These are phyloP conservation scores for Deroptyus accipitrinus DNA, from an alignment of 2,113 vertebrate species.

Conservation along the genomic window DNA sequence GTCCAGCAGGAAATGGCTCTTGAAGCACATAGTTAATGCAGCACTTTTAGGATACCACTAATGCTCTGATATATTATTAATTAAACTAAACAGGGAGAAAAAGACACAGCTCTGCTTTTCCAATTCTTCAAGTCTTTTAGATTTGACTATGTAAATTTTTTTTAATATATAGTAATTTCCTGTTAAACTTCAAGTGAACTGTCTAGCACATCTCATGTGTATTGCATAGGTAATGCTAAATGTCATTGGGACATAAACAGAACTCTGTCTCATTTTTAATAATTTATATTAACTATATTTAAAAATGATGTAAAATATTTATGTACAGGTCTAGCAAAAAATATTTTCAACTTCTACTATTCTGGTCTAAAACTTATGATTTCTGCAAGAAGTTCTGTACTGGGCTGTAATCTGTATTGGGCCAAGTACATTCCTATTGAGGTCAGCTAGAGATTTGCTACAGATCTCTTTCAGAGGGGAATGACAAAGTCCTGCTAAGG, in stretches of 20 bases:
- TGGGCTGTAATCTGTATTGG: background rate
- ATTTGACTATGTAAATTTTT: background rate
- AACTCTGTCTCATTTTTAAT: background rate
- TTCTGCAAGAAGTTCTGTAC: background rate
- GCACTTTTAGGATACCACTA: background rate
- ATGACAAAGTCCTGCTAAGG: background rate
- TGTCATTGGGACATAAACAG: background rate
- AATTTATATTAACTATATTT: background rate
- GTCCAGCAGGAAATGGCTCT: background rate
- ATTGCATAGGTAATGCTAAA: background rate
- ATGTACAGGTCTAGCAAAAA: background rate
- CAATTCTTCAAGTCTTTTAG: background rate
- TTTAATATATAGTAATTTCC: constrained; percentile 11
- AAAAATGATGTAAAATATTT: background rate
- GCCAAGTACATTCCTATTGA: background rate
- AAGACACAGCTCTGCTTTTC: background rate
- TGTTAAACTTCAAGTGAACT: background rate
- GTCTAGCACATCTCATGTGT: background rate
- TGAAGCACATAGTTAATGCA: background rate
- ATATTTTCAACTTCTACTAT: background rate
- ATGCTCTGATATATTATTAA: background rate
- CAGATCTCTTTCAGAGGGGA: background rate
- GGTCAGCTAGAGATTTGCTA: background rate
- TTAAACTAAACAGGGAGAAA: background rate
- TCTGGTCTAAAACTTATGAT: background rate